Percentiles rank a stretch among this genome's conserved stretches.
Evolutionary conservation across 2,888 invertebrate genomes (phyloP).

Genomic region (Netelia melanura): DNA sequence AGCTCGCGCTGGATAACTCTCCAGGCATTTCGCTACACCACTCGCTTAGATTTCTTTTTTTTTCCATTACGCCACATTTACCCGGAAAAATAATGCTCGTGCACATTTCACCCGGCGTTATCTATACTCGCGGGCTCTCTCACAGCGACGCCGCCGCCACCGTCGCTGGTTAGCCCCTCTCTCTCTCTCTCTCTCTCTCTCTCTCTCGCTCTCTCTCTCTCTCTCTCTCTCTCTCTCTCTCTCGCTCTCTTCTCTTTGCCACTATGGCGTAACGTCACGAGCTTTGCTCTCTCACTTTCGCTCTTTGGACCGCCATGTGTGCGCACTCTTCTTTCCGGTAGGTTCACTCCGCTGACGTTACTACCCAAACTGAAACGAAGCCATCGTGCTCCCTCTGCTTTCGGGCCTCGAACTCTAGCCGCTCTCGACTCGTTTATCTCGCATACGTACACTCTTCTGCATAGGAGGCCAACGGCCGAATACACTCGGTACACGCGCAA

Average conservation of each 20-base stretch:
- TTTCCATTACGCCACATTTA: slow-evolving; percentile 77
- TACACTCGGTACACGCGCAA: slow-evolving; percentile 9
- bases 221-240: not conserved
- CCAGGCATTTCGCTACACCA: slow-evolving; percentile 5
- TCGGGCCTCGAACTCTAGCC: slow-evolving; percentile 15
- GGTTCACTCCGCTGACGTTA: slow-evolving; percentile 68
- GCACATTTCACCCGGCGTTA: slow-evolving; percentile 77
- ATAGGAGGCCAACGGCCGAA: slow-evolving; percentile 23
- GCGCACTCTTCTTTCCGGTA: slow-evolving; percentile 46
- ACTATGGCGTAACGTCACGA: too few relatives aligned
- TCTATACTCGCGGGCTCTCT: slow-evolving; percentile 68
- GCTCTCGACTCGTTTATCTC: slow-evolving; percentile 52
- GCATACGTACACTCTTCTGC: slow-evolving; percentile 36
- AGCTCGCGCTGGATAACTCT: slow-evolving; percentile 48
- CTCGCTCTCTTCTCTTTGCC: not conserved
- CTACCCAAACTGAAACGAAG: slow-evolving; percentile 72
- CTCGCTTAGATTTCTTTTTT: slow-evolving; percentile 54
- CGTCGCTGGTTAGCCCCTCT: not conserved
- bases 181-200: not conserved
- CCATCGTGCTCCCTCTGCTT: not conserved
- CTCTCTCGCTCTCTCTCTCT: not conserved
- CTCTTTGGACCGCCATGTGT: slow-evolving; percentile 36
- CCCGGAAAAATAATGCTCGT: slow-evolving; percentile 76
- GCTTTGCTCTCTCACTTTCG: slow-evolving; percentile 15
- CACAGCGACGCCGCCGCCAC: too few relatives aligned